A percentile compares a stretch with the other conserved stretches of the same genome.
Conservation (phyloP, 2,888 invertebrate species). For the Xestia rhomboidea region DNA sequence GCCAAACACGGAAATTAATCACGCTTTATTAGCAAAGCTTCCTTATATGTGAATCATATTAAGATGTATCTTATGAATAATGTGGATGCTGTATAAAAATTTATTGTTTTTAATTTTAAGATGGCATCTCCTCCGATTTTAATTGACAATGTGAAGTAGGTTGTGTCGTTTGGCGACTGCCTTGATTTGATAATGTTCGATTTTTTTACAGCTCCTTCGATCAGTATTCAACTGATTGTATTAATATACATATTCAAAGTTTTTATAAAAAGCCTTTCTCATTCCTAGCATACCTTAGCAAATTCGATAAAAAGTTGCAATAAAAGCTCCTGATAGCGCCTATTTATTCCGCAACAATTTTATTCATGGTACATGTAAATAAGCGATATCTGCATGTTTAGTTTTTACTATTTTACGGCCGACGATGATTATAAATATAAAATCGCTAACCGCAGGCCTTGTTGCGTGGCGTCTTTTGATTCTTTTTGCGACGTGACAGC, state of each 20-base stretch:
- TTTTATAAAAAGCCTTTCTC: slow-evolving; percentile 15
- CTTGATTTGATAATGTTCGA: slow-evolving; percentile 9
- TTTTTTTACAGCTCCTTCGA: slow-evolving; percentile 6
- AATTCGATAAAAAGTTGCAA: slow-evolving; percentile 49
- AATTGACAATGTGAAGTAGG: slow-evolving; percentile 32
- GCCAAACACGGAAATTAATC: slow-evolving; percentile 78
- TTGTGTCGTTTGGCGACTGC: slow-evolving; percentile 7
- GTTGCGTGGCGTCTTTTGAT: slow-evolving; percentile 74
- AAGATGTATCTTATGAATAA: slow-evolving; percentile 64
- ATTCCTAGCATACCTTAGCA: slow-evolving; percentile 14
- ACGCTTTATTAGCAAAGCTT: slow-evolving; percentile 77
- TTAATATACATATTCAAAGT: neutral
- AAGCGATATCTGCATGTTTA: slow-evolving; percentile 72
- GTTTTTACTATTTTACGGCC: slow-evolving; percentile 76
- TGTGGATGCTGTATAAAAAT: slow-evolving; percentile 55
- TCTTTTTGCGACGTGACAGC: slow-evolving; percentile 76
- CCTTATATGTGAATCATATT: slow-evolving; percentile 70
- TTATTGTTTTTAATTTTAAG: slow-evolving; percentile 57
- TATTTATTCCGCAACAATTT: slow-evolving; percentile 54
- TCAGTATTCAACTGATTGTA: slow-evolving; percentile 23
- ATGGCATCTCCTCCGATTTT: slow-evolving; percentile 45
- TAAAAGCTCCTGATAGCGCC: slow-evolving; percentile 32
- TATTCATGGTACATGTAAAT: slow-evolving; percentile 69
- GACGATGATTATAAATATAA: slow-evolving; percentile 81
- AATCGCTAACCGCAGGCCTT: slow-evolving; percentile 82